Percentiles rank a stretch among this genome's conserved stretches.
Evolutionary conservation across 2,113 vertebrate species (phyloP).

Genomic region (Fukomys damarensis): DNA sequence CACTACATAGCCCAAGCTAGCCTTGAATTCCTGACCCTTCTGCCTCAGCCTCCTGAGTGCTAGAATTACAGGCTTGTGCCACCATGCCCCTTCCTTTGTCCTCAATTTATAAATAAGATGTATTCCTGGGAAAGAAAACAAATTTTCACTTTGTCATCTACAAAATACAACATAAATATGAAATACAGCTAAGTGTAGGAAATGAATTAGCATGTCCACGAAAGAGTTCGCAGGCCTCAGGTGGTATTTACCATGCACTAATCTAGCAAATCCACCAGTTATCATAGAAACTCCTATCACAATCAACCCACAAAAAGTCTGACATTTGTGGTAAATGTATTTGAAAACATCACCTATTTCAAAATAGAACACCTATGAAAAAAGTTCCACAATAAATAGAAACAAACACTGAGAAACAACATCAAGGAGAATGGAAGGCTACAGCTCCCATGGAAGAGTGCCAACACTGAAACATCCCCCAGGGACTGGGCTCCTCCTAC

Average conservation of each 20-base stretch:
- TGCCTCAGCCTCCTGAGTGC: not conserved
- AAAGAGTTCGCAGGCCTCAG: not conserved
- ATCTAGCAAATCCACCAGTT: slow-evolving; percentile 13
- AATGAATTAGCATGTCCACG: not conserved
- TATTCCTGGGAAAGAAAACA: slow-evolving; percentile 23
- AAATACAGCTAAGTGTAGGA: not conserved
- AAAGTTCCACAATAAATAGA: not conserved
- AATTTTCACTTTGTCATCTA: slow-evolving; percentile 16
- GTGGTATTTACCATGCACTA: not conserved
- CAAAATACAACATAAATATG: not conserved
- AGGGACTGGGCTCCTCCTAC: not conserved
- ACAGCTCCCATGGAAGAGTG: not conserved
- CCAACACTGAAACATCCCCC: not conserved
- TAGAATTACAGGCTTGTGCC: not conserved
- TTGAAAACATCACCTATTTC: slow-evolving; percentile 9
- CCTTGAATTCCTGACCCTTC: not conserved
- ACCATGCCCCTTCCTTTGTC: not conserved
- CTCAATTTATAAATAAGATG: slow-evolving; percentile 15
- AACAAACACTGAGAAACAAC: slow-evolving; percentile 26
- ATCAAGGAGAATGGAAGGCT: slow-evolving; percentile 29
- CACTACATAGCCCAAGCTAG: no score
- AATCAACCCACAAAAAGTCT: not conserved
- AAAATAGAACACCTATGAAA: slow-evolving; percentile 32
- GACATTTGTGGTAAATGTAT: not conserved
- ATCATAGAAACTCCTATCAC: not conserved